Evolutionary conservation across 2,113 vertebrate genomes (phyloP), one percentile per base, ranked within the genome.

Genomic region (Malaclemys terrapin): DNA sequence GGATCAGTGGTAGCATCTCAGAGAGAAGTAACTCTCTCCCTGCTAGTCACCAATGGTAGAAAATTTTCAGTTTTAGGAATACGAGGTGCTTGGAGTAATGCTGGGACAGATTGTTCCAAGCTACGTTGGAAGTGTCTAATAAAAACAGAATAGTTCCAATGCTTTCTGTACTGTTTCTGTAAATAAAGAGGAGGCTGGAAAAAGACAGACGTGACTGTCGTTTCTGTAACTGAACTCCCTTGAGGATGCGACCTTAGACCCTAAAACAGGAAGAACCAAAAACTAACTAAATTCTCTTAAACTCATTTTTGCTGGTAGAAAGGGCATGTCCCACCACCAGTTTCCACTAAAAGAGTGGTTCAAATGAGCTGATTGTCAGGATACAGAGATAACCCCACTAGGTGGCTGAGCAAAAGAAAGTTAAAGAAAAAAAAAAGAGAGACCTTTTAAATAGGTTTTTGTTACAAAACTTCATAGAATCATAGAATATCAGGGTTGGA

Each of bases 181-280:
- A 89, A 27, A 57, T 42, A 45, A 47, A 81, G 49, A 85, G 16
- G 72, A 85, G n/a, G 79, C 59, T 0, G 75, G 35, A 92, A 85
- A 11, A 75, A 12, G 29, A 16, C 13, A 92, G 81, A 86, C 1
- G 1, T 11, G 4, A 27, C 47, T 95, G 83, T 85, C 82, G 31
- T 90, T 93, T 84, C 80, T n/a, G 89, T 62, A 89, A 81, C 16
- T 54, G 83, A 65, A 90, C 2, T 84, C n/a, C 3, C 80, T 14
- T 12, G 14, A 2, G 11, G 17, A 3, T 52, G 45, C 25, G 4
- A 84, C 42, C 80, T 89, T 80, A 84, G 81, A 85, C 7, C 38
- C 25, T 88, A 54, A 88, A 95, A 85, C 42, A 93, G 75, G 79
- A 52, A 8, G 1, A 54, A 65, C 56, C 89, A 76, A 89, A 38